Conservation (phyloP, 2,797 vertebrate genomes). For the Lutjanus campechanus region DNA sequence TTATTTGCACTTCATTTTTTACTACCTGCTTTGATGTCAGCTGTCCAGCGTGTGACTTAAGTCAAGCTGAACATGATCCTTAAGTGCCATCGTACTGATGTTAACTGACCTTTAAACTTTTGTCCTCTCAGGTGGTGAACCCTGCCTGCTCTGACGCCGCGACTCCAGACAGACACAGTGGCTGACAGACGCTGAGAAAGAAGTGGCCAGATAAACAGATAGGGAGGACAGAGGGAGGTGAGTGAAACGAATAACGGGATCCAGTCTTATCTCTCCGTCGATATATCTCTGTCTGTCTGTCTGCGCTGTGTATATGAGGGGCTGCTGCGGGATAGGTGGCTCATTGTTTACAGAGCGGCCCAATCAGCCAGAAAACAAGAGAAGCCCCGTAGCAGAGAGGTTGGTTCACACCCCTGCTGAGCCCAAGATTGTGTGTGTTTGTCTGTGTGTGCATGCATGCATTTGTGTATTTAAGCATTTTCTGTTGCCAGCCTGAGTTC, state of each 20-base stretch:
- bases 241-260: constrained; percentile 49
- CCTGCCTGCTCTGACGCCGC: constrained; percentile 50
- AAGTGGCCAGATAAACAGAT: constrained; percentile 39
- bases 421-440: constrained; percentile 13
- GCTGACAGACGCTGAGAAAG: constrained; percentile 32
- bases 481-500: background rate
- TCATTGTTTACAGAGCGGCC: constrained; percentile 48
- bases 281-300: constrained; percentile 6
- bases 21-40: background rate
- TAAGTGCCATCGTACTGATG: constrained; percentile 36
- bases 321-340: constrained; percentile 18
- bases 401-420: constrained; percentile 55
- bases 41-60: constrained; percentile 6
- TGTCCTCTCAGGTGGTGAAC: constrained; percentile 73
- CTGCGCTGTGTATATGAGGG: background rate
- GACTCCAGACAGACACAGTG: constrained; percentile 46
- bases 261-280: constrained; percentile 22
- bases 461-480: background rate
- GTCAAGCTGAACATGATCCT: constrained; percentile 44
- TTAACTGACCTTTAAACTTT: constrained; percentile 49
- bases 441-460: background rate
- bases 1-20: background rate
- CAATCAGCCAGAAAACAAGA: constrained; percentile 60
- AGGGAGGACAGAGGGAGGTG: constrained; percentile 69
- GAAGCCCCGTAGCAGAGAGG: constrained; percentile 43